Conservation (phyloP, 2,797 vertebrate genomes). For the Tapera naevia region DNA sequence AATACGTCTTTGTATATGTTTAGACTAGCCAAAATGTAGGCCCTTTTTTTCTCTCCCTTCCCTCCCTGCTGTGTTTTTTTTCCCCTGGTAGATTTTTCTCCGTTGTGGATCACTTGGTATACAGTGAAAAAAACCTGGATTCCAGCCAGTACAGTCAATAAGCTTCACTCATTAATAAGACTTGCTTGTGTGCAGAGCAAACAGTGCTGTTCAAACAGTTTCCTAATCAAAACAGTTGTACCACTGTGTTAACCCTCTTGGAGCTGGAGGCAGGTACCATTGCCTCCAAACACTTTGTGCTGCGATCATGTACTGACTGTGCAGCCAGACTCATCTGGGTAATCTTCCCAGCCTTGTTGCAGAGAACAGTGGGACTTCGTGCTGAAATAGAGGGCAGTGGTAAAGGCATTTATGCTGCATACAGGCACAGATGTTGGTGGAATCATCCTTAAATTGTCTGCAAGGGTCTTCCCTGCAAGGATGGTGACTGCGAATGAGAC, state of each 20-base stretch:
- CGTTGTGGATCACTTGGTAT: background rate
- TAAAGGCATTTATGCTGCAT: accelerated
- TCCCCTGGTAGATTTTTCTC: background rate
- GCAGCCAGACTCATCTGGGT: background rate
- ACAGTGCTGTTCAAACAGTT: constrained; percentile 31
- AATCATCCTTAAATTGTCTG: background rate
- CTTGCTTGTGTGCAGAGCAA: constrained; percentile 26
- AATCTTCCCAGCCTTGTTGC: background rate
- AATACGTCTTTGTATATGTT: background rate
- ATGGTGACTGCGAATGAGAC: background rate
- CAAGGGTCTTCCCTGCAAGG: background rate
- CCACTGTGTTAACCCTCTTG: background rate
- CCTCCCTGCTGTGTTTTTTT: background rate
- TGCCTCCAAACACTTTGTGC: background rate
- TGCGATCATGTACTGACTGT: accelerated
- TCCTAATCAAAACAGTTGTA: constrained; percentile 36
- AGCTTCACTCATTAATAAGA: constrained; percentile 32
- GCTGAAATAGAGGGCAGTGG: background rate
- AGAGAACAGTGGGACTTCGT: background rate
- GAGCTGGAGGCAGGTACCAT: background rate
- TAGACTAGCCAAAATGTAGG: background rate
- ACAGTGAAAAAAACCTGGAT: constrained; percentile 2
- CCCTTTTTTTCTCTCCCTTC: background rate
- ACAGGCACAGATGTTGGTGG: background rate
- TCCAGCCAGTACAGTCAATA: constrained; percentile 30